Evolutionary conservation across 2,888 invertebrate genomes (phyloP).

Genomic region (Hydrotaea diabolus): DNA sequence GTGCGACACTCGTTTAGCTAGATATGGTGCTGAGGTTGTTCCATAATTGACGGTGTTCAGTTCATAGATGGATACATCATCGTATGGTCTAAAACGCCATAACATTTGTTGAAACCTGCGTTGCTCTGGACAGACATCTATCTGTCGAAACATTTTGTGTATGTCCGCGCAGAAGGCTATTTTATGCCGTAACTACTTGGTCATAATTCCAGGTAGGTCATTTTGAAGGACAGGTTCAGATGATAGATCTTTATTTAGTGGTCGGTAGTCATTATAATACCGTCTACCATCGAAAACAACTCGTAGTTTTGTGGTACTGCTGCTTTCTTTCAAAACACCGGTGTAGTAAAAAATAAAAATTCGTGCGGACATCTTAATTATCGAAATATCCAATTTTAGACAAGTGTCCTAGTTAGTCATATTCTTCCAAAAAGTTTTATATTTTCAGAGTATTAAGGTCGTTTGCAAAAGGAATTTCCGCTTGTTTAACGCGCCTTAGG

Average conservation of each 20-base stretch:
- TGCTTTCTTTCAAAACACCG: constrained; percentile 53
- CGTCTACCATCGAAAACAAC: constrained; percentile 56
- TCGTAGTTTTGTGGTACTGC: too few species aligned
- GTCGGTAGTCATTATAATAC: not conserved
- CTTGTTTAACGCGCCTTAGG: constrained; percentile 30
- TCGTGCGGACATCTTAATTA: constrained; percentile 1
- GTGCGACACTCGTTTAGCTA: constrained; percentile 48
- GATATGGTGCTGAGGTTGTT: too few species aligned
- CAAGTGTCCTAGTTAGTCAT: constrained; percentile 50
- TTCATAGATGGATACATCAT: constrained; percentile 54
- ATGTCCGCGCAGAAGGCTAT: constrained; percentile 57
- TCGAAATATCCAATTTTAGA: constrained; percentile 44
- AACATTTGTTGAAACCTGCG: too few species aligned
- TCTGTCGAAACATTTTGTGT: constrained; percentile 63
- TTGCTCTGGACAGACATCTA: too few species aligned
- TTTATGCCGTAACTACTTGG: constrained; percentile 51
- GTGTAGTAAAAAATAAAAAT: constrained; percentile 52
- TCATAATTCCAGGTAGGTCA: constrained; percentile 50
- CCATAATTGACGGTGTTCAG: constrained; percentile 58
- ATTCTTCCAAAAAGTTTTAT: constrained; percentile 50
- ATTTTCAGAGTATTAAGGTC: constrained; percentile 11
- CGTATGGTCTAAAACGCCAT: constrained; percentile 36
- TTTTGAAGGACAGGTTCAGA: constrained; percentile 53
- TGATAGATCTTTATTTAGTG: constrained; percentile 50
- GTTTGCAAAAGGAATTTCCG: constrained; percentile 37